phyloP scores from a whole-genome alignment of 2,888 invertebrate genomes.

The Sinhomidia bicolor region DNA sequence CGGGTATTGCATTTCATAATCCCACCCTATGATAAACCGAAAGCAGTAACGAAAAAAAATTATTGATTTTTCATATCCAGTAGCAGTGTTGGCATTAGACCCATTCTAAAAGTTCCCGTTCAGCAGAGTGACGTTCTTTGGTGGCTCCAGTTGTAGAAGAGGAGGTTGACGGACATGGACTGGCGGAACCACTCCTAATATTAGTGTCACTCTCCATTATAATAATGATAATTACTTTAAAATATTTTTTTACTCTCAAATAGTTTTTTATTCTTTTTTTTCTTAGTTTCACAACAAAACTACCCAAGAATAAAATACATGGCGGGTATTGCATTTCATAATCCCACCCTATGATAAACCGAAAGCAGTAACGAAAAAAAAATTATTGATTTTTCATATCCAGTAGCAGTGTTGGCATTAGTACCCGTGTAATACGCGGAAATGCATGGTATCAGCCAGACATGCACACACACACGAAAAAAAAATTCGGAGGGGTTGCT shows the following conservation, averaged over 20 bases:
- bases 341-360: not conserved
- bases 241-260: too few species aligned
- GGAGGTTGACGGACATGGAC: not conserved
- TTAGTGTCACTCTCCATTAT: not conserved
- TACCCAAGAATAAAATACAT: not conserved
- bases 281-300: too few species aligned
- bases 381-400: not conserved
- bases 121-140: not conserved
- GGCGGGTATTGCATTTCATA: not conserved
- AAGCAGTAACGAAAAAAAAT: not conserved
- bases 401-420: not conserved
- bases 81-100: constrained; percentile 81
- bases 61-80: constrained; percentile 10
- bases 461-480: not conserved
- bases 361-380: not conserved
- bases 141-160: not conserved
- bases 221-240: too few species aligned
- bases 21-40: not conserved
- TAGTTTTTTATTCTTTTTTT: too few species aligned
- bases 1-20: too few species aligned
- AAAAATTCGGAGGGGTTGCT: not conserved
- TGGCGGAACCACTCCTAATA: constrained; percentile 10
- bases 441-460: not conserved
- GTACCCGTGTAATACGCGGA: not conserved
- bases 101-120: constrained; percentile 87